Evolutionary conservation across 2,113 vertebrate genomes (phyloP), one percentile per base, ranked within the genome.

Genomic region (Channa argus): DNA sequence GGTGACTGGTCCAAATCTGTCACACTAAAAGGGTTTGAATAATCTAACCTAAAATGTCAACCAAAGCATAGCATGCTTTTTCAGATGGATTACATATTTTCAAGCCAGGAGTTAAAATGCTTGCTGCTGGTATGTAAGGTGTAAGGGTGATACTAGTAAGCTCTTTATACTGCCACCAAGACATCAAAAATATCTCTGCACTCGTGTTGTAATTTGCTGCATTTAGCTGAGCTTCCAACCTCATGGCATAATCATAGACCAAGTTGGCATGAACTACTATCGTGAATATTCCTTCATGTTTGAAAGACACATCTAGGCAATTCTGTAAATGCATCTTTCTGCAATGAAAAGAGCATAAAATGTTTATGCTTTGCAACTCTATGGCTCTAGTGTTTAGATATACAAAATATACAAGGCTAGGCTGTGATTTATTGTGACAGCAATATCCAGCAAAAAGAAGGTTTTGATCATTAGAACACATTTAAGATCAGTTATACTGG

Each of bases 1-100:
- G 14, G 53, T 76, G 49, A 62, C 53, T 55, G 75, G 13, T 70
- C 43, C 13, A 71, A 9, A 64, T 75, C 46, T 78, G 33, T 50
- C 13, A 61, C 5, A 60, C 9, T 67, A 58, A 49, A 43, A 56
- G 47, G 33, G 56, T 80, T 47, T 77, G 49, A 47, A 59, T 51
- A 15, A 55, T 60, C 60, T 41, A 60, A 47, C 58, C 37, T 45
- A 45, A 54, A 51, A 51, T 43, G 33, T 61, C 46, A 59, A 38
- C 14, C 2, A 58, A 78, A 71, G 36, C 5, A 33, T 37, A 15
- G n/a, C 39, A 33, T 24, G 13, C 24, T 2, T 5, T 47, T 15
- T 58, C 46, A 36, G 13, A 37, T 5, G 0, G 5, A 41, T 63
- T 71, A 66, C 43, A 5, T 52, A 45, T 34, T 50, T 71, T 12